Percentiles rank a stretch among this genome's conserved stretches.
phyloP scores from a whole-genome alignment of 2,888 invertebrate species.

The Mythimna impura region DNA sequence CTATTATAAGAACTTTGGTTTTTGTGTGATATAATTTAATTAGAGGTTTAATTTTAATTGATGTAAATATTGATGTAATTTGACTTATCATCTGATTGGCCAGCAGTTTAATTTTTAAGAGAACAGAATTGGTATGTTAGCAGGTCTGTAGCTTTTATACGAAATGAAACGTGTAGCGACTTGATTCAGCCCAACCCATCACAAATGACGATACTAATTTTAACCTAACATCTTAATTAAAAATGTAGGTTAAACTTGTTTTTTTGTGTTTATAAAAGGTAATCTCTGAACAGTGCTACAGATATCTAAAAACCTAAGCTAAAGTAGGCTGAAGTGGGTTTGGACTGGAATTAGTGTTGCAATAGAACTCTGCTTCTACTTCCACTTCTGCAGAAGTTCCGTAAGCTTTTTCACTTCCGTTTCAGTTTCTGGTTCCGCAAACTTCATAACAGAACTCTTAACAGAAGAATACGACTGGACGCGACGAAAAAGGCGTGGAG shows the following conservation, averaged over 20 bases:
- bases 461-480: too few relatives aligned
- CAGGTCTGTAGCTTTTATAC: neutral
- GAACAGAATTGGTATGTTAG: neutral
- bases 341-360: too few relatives aligned
- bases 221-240: neutral
- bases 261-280: neutral
- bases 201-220: neutral
- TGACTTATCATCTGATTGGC: neutral
- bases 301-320: too few relatives aligned
- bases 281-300: too few relatives aligned
- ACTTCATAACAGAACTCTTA: too few relatives aligned
- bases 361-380: too few relatives aligned
- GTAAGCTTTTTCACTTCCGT: too few relatives aligned
- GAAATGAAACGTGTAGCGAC: slow-evolving; percentile 6
- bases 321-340: too few relatives aligned
- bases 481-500: too few relatives aligned
- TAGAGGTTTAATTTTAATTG: slow-evolving; percentile 57
- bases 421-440: too few relatives aligned
- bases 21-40: slow-evolving; percentile 63
- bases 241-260: neutral
- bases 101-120: neutral
- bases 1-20: slow-evolving; percentile 41
- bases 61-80: slow-evolving; percentile 17
- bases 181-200: neutral
- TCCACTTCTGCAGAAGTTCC: too few relatives aligned